Conservation (phyloP, 2,113 vertebrate genomes). For the Eidolon helvum region DNA sequence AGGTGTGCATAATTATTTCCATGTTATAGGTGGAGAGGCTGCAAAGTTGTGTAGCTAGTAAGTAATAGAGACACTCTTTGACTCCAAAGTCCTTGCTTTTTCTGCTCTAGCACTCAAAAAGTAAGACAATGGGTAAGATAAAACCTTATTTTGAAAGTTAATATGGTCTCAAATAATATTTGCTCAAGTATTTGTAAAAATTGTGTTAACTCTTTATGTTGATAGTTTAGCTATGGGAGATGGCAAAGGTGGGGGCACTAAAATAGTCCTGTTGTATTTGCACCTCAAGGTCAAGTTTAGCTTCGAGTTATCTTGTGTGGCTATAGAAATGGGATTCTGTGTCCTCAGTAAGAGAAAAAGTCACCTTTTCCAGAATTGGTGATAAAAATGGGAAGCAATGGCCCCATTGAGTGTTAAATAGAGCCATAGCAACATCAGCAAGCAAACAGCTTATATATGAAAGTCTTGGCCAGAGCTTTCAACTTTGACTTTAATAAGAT, state of each 20-base stretch:
- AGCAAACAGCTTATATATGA: background rate
- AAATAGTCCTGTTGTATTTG: background rate
- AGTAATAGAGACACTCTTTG: background rate
- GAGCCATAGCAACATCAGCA: background rate
- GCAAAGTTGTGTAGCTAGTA: background rate
- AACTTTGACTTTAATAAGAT: background rate
- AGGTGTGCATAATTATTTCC: constrained; percentile 24
- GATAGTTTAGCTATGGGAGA: background rate
- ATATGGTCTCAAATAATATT: background rate
- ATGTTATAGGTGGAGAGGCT: constrained; percentile 23
- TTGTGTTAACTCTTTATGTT: background rate
- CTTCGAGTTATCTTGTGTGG: background rate
- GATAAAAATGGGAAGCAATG: background rate
- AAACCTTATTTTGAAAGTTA: constrained; percentile 37
- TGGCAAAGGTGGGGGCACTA: background rate
- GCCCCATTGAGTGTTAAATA: background rate
- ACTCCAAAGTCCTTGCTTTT: background rate
- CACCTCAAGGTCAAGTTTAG: background rate
- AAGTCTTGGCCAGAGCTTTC: background rate
- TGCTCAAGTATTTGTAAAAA: constrained; percentile 12
- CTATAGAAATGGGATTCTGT: background rate
- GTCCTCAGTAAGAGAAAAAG: background rate
- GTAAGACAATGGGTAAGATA: background rate
- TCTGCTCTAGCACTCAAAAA: background rate
- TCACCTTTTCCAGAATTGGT: background rate